Percentiles rank a stretch among this genome's conserved stretches.
phyloP scores from a whole-genome alignment of 1,140 invertebrate genomes.

The Caligus rogercresseyi region DNA sequence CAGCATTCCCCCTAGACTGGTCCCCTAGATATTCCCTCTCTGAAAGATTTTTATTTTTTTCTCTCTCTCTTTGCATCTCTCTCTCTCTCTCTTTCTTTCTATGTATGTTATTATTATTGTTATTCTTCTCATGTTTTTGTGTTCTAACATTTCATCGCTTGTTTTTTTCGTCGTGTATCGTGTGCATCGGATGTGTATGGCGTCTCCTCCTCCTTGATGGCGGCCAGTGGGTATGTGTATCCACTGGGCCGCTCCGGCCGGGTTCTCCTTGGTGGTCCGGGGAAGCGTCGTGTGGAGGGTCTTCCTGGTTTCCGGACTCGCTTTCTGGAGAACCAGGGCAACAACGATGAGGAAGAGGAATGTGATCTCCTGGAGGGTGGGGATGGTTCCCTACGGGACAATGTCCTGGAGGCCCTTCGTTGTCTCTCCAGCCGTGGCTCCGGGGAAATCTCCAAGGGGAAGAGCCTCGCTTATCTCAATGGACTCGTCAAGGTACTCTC shows the following conservation, averaged over 20 bases:
- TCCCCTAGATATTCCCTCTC: no score
- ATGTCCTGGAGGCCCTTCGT: not conserved
- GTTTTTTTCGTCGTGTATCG: no score
- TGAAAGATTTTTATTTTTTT: no score
- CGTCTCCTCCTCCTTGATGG: no score
- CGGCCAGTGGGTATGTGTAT: not conserved
- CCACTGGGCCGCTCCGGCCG: not conserved
- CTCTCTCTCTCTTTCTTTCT: no score
- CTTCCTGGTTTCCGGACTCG: not conserved
- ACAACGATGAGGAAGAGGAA: not conserved
- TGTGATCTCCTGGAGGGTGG: not conserved
- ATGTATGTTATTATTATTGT: no score
- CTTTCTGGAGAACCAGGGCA: not conserved
- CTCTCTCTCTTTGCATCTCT: no score
- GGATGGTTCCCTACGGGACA: not conserved
- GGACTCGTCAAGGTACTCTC: not conserved
- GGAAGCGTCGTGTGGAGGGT: no score
- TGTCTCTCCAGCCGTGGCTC: not conserved
- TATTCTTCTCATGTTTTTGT: no score
- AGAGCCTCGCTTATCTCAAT: not conserved
- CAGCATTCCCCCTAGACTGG: no score
- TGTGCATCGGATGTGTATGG: no score
- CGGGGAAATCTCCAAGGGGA: not conserved
- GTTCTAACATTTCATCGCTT: no score
- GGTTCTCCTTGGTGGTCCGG: not conserved